Evolutionary conservation across 2,113 vertebrate species (phyloP).

Genomic region (Sturnira hondurensis): DNA sequence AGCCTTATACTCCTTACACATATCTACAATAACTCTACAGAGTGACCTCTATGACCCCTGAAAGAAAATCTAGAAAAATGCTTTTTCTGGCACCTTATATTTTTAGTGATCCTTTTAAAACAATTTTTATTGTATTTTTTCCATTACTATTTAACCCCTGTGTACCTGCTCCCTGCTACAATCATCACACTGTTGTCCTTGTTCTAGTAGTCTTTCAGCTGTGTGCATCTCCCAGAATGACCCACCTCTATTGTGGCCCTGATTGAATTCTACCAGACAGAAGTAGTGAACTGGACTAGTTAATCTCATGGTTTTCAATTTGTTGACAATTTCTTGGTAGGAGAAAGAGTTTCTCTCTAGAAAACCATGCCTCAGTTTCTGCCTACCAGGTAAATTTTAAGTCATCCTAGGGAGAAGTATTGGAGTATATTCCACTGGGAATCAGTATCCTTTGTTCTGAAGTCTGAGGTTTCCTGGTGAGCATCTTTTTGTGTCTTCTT

Average conservation of each 20-base stretch:
- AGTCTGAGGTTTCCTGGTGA: not conserved
- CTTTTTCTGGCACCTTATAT: not conserved
- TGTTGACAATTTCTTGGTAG: conserved; percentile 25
- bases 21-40: not conserved
- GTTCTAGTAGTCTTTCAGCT: not conserved
- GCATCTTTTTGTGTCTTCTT: not conserved
- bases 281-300: not conserved
- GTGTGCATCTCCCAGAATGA: not conserved
- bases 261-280: not conserved
- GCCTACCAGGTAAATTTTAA: not conserved
- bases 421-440: not conserved
- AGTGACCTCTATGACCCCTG: not conserved
- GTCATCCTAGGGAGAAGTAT: not conserved
- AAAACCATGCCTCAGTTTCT: not conserved
- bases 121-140: too few relatives aligned
- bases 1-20: not conserved
- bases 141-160: too few relatives aligned
- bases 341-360: not conserved
- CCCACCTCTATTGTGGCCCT: not conserved
- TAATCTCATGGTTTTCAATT: conserved; percentile 15
- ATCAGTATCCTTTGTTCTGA: not conserved
- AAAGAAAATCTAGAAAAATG: not conserved
- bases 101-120: not conserved
- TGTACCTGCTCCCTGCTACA: too few relatives aligned
- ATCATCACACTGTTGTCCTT: too few relatives aligned